Conservation (phyloP, 2,888 invertebrate species). For the Limnephilus marmoratus region DNA sequence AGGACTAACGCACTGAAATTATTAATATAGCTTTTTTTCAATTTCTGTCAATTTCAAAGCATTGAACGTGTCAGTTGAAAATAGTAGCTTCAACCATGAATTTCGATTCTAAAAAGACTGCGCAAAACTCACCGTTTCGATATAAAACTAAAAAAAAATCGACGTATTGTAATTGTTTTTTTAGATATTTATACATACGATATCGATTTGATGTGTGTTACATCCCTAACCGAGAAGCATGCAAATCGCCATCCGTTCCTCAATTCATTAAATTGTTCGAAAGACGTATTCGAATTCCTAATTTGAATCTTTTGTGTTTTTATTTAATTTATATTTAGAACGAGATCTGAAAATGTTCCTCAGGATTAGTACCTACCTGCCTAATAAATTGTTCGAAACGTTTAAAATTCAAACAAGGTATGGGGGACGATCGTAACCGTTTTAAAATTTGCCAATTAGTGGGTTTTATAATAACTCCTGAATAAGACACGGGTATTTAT, state of each 20-base stretch:
- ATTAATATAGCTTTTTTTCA: no score
- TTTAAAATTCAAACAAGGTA: neutral
- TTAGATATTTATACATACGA: no score
- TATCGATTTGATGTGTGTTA: neutral
- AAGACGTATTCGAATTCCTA: constrained; percentile 10
- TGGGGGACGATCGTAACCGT: neutral
- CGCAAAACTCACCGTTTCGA: no score
- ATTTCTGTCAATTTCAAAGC: no score
- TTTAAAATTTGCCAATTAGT: constrained; percentile 12
- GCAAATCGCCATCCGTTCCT: constrained; percentile 18
- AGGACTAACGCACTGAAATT: no score
- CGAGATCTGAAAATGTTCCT: neutral
- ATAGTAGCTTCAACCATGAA: no score
- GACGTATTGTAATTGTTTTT: no score
- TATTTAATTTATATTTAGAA: neutral
- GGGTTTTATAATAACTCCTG: neutral
- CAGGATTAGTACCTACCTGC: neutral
- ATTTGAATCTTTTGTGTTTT: constrained; percentile 9
- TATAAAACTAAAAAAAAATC: no score
- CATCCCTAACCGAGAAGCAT: constrained; percentile 2
- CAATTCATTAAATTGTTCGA: constrained; percentile 10
- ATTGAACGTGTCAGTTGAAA: no score
- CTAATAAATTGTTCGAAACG: neutral
- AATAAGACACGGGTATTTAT: neutral
- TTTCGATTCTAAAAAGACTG: no score